Conservation (phyloP, 2,113 vertebrate species). For the Marcusenius ussheri region DNA sequence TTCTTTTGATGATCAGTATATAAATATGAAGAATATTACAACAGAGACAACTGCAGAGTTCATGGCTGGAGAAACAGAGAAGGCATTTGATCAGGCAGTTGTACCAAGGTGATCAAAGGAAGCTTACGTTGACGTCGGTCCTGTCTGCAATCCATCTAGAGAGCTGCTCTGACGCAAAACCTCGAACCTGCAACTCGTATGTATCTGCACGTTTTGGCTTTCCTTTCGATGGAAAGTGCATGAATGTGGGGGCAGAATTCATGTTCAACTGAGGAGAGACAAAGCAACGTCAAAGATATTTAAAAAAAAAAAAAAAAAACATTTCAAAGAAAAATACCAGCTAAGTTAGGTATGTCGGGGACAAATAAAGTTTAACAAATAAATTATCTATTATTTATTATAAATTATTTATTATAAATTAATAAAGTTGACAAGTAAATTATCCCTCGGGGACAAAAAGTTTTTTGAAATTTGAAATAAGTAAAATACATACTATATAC, state of each 20-base stretch:
- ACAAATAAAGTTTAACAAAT: no score
- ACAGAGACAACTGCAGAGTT: neutral
- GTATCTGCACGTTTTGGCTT: conserved; percentile 82
- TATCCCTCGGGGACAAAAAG: no score
- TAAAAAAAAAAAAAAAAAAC: no score
- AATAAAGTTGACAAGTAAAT: no score
- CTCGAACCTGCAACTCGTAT: conserved; percentile 87
- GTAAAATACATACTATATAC: neutral
- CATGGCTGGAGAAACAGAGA: neutral
- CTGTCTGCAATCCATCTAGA: conserved; percentile 92
- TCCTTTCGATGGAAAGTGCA: conserved; percentile 91
- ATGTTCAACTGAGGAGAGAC: conserved; percentile 83
- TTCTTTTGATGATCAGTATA: neutral
- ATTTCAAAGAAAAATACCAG: neutral
- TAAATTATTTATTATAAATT: no score
- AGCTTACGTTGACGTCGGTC: conserved; percentile 82
- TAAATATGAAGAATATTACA: neutral
- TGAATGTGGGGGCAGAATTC: conserved; percentile 97
- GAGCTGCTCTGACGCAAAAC: conserved; percentile 90
- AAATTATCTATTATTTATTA: no score
- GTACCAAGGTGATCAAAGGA: no score
- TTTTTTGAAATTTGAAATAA: neutral
- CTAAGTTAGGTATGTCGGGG: neutral
- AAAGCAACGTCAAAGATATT: neutral
- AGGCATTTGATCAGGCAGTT: neutral